Conservation (phyloP, 2,797 vertebrate species). For the Myotis findleyi region DNA sequence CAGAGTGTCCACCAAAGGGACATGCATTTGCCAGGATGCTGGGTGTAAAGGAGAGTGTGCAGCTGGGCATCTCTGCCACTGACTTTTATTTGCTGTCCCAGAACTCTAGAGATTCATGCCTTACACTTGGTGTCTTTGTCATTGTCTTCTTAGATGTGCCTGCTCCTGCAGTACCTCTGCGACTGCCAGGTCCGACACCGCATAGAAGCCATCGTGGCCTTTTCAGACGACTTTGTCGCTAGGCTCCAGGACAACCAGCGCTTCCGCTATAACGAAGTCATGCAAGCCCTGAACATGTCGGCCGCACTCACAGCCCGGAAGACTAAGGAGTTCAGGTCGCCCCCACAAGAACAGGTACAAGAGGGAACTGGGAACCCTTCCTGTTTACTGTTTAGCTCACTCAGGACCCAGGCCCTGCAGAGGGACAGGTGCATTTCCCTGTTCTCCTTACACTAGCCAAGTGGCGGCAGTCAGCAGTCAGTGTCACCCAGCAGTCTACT, state of each 20-base stretch:
- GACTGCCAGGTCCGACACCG: conserved; percentile 97
- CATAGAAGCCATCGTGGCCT: conserved; percentile 97
- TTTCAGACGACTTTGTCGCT: conserved; percentile 97
- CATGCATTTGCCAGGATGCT: background rate
- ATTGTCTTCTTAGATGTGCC: conserved; percentile 92
- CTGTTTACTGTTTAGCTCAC: background rate
- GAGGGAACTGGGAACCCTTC: background rate
- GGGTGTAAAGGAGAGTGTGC: background rate
- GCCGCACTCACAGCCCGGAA: conserved; percentile 97
- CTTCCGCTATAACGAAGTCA: conserved; percentile 98
- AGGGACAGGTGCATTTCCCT: background rate
- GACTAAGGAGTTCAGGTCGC: conserved; percentile 97
- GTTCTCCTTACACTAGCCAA: background rate
- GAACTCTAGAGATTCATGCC: background rate
- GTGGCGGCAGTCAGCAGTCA: background rate
- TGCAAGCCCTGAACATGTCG: conserved; percentile 99
- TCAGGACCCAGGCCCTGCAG: background rate
- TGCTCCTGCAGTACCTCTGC: conserved; percentile 96
- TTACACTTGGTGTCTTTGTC: background rate
- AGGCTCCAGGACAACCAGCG: conserved; percentile 97
- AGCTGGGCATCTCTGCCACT: background rate
- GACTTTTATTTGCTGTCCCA: background rate
- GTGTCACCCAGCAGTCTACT: background rate
- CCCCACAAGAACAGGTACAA: conserved; percentile 96
- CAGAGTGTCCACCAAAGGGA: background rate